A percentile compares a stretch with the other conserved stretches of the same genome.
These are phyloP conservation scores for Oscheius sp. DNA, from an alignment of 2,888 invertebrate species.

Conservation along the genomic window DNA sequence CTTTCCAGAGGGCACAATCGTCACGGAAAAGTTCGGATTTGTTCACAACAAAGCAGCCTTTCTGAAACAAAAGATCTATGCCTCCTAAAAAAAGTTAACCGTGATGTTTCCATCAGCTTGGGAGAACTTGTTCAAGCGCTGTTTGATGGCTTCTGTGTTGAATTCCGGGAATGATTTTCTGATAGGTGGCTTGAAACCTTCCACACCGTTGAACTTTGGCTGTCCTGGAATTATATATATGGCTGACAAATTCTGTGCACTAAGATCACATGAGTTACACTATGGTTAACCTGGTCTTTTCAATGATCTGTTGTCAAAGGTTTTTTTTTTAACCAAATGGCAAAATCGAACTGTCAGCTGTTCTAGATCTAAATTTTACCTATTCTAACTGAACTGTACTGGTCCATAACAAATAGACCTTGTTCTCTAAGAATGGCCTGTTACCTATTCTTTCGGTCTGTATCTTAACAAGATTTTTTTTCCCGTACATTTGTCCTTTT, in stretches of 20 bases:
- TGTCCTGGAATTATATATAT: neutral
- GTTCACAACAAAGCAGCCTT: constrained; percentile 71
- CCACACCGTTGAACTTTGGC: constrained; percentile 10
- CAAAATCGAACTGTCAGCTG: too few species aligned
- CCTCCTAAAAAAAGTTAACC: constrained; percentile 36
- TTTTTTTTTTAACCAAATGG: too few species aligned
- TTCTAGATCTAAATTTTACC: too few species aligned
- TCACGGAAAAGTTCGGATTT: constrained; percentile 65
- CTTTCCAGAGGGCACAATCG: constrained; percentile 71
- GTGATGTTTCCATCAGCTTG: constrained; percentile 55
- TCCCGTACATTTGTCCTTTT: too few species aligned
- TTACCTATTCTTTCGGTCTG: too few species aligned
- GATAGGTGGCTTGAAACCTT: neutral
- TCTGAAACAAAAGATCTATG: constrained; percentile 48
- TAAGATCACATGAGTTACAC: neutral
- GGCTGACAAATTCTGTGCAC: neutral
- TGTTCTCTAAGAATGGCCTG: too few species aligned
- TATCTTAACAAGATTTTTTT: too few species aligned
- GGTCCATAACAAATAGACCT: too few species aligned
- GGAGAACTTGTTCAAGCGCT: constrained; percentile 52
- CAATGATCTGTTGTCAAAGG: too few species aligned
- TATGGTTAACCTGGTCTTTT: neutral
- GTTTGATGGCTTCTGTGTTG: constrained; percentile 37
- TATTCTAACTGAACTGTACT: too few species aligned
- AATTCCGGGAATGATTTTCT: constrained; percentile 1